phyloP scores from a whole-genome alignment of 2,888 invertebrate species.

The Andrena minutula region DNA sequence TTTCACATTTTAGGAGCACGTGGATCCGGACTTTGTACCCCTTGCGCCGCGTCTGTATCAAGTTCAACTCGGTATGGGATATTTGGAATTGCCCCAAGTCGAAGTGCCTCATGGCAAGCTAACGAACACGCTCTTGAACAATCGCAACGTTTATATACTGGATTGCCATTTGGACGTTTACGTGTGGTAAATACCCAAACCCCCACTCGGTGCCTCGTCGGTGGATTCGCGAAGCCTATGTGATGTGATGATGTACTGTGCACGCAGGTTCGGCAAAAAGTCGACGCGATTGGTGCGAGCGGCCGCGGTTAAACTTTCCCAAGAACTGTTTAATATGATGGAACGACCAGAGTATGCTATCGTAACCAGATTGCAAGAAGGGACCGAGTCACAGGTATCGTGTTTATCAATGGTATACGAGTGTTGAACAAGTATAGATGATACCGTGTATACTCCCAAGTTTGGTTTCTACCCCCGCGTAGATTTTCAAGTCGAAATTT shows the following conservation, averaged over 20 bases:
- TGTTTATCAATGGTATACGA: not conserved
- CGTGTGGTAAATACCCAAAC: slow-evolving; percentile 90
- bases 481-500: slow-evolving; percentile 99
- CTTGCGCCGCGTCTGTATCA: slow-evolving; percentile 93
- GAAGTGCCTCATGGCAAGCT: slow-evolving; percentile 92
- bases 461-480: slow-evolving; percentile 10
- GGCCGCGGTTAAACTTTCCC: slow-evolving; percentile 98
- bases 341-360: slow-evolving; percentile 94
- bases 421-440: no score
- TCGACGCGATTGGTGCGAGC: slow-evolving; percentile 97
- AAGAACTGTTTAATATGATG: slow-evolving; percentile 98
- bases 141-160: slow-evolving; percentile 97
- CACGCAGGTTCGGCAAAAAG: slow-evolving; percentile 96
- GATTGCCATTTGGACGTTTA: slow-evolving; percentile 98
- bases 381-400: slow-evolving; percentile 92
- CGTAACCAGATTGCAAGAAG: slow-evolving; percentile 96
- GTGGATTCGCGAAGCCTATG: no score
- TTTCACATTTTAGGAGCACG: slow-evolving; percentile 88
- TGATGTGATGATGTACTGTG: not conserved
- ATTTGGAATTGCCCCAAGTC: slow-evolving; percentile 98
- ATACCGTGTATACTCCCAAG: no score
- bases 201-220: not conserved
- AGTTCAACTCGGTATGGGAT: slow-evolving; percentile 99
- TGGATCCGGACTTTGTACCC: slow-evolving; percentile 89
- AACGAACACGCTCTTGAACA: slow-evolving; percentile 91